Evolutionary conservation across 1,140 invertebrate genomes (phyloP).

Genomic region (Listronotus oregonensis): DNA sequence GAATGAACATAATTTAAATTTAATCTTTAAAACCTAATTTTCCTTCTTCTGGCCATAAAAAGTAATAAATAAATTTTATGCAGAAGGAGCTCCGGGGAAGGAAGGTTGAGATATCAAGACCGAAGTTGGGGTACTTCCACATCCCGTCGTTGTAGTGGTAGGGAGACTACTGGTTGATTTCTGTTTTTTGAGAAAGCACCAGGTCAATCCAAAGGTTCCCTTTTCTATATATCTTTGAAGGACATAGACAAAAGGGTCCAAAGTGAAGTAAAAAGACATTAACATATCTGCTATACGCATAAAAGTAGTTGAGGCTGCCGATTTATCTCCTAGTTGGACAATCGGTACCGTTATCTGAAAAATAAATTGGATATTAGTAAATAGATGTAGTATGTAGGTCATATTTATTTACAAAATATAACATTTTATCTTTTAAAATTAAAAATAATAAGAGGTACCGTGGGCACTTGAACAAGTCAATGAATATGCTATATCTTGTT

Average conservation of each 20-base stretch:
- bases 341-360: constrained; percentile 72
- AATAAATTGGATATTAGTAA: constrained; percentile 15
- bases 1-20: constrained; percentile 7
- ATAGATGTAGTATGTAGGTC: constrained; percentile 4
- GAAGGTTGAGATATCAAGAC: constrained; percentile 30
- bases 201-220: constrained; percentile 33
- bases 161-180: constrained; percentile 38
- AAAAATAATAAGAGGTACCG: neutral
- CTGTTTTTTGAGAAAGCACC: constrained; percentile 37
- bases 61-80: constrained; percentile 1
- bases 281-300: constrained; percentile 71
- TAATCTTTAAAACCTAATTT: neutral
- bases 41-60: neutral
- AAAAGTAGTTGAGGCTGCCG: constrained; percentile 56
- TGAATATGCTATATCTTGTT: no score
- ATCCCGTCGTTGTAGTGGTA: constrained; percentile 38
- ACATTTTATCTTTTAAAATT: neutral
- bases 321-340: constrained; percentile 59
- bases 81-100: constrained; percentile 22
- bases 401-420: neutral
- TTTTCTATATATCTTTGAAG: constrained; percentile 61
- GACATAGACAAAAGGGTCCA: constrained; percentile 84
- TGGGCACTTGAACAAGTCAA: neutral
- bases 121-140: constrained; percentile 39
- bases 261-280: constrained; percentile 79